Evolutionary conservation across 2,113 vertebrate species (phyloP), one percentile per base, ranked within the genome.

Genomic region (Erpornis zantholeuca): DNA sequence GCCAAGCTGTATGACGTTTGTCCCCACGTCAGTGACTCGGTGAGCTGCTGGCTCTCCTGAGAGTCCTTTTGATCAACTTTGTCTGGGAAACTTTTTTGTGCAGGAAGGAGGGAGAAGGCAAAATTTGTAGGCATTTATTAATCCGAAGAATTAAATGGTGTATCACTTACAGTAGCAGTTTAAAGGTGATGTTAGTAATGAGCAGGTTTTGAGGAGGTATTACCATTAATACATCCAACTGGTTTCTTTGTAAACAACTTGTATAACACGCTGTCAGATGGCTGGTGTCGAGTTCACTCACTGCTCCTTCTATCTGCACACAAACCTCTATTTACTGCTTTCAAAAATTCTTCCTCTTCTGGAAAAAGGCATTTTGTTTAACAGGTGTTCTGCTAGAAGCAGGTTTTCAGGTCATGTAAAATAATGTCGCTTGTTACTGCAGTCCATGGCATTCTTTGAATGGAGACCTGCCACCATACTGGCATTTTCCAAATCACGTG

Each of bases 1-100:
- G 98, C 99, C 95, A 99, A 99, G 97, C 98, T 99, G 52, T 99
- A 99, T 24, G 99, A 99, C 3, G 98, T 99, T 90, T 99, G 99
- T 94, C 99, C 99, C 24, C 99, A 99, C 0, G 98, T 99, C 98
- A 99, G 99, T 27, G 99, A 99, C 96, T 99, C 99, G 97, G 99
- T 99, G 98, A 57, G 92, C 82, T 54, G 28, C 89, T 88, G 69
- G 6, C 28, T 90, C 35, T 91, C 63, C 57, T 63, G 9, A 65
- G 49, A 14, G 33, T 16, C 50, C 47, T 50, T 66, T 22, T 50
- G 38, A 45, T 87, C 36, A 36, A 2, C 54, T 85, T 86, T 15
- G 23, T 27, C 27, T 75, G n/a, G 15, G 33, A 49, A 87, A 40
- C 29, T 52, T 86, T 76, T 54, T 35, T 75, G 31, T 56, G 16